phyloP scores from a whole-genome alignment of 2,888 invertebrate species.

The Chironomus riparius region DNA sequence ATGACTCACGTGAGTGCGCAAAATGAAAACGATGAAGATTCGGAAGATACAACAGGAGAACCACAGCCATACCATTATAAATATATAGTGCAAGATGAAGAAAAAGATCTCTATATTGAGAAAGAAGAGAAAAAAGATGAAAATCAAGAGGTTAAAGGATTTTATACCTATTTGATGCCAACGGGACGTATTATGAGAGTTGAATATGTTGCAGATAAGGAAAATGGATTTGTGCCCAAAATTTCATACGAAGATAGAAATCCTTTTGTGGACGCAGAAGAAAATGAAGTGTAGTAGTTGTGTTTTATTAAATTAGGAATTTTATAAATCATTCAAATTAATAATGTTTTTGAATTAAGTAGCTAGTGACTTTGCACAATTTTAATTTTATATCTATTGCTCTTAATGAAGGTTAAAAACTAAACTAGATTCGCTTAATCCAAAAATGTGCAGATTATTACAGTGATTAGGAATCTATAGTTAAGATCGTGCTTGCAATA shows the following conservation, averaged over 20 bases:
- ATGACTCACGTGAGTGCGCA: not conserved
- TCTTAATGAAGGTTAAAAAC: no score
- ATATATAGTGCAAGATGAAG: conserved; percentile 64
- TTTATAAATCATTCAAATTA: not conserved
- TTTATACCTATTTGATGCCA: conserved; percentile 57
- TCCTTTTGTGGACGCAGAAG: not conserved
- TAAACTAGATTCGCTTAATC: no score
- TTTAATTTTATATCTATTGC: no score
- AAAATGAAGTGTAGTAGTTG: not conserved
- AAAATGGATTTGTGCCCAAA: conserved; percentile 63
- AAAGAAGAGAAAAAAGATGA: conserved; percentile 58
- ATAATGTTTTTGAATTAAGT: no score
- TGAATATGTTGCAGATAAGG: conserved; percentile 60
- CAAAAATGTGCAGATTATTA: no score
- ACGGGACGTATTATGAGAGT: conserved; percentile 66
- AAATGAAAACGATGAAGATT: not conserved
- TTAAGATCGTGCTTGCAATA: no score
- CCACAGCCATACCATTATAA: conserved; percentile 51
- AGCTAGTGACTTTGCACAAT: no score
- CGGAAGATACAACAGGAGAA: not conserved
- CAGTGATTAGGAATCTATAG: no score
- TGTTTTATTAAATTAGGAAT: not conserved
- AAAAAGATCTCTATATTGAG: conserved; percentile 57
- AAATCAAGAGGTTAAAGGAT: conserved; percentile 54
- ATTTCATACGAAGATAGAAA: conserved; percentile 50